A percentile compares a stretch with the other conserved stretches of the same genome.
Evolutionary conservation across 2,113 vertebrate species (phyloP).

Genomic region (Nycticebus coucang): DNA sequence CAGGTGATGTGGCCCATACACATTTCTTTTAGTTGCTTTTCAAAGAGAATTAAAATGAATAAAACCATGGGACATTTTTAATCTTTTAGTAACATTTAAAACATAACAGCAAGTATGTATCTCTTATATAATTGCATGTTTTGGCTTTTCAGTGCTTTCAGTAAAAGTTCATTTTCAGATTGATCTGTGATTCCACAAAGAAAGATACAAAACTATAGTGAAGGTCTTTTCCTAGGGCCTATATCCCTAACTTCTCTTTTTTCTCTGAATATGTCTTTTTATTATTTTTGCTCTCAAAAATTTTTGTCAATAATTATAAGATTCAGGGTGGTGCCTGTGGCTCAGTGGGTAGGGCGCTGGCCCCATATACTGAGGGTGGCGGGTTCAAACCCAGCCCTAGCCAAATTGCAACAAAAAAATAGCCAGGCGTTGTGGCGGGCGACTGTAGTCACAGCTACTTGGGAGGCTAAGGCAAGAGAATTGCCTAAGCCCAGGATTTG

Average conservation of each 20-base stretch:
- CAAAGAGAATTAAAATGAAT: constrained; percentile 17
- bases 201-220: not conserved
- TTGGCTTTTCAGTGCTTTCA: not conserved
- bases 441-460: no score
- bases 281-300: not conserved
- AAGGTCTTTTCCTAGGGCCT: not conserved
- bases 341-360: no score
- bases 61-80: not conserved
- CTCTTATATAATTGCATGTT: not conserved
- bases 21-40: constrained; percentile 1
- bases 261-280: not conserved
- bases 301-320: not conserved
- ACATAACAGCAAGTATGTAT: not conserved
- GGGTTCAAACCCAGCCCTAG: no score
- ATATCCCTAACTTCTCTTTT: not conserved
- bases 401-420: no score
- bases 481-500: no score
- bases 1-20: not conserved
- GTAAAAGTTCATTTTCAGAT: not conserved
- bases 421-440: no score
- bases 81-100: constrained; percentile 32
- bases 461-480: no score
- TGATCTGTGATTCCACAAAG: not conserved
- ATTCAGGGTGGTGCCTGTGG: not conserved
- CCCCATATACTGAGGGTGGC: no score